phyloP scores from a whole-genome alignment of 2,797 vertebrate genomes.

The Myoxocephalus aenaeus region DNA sequence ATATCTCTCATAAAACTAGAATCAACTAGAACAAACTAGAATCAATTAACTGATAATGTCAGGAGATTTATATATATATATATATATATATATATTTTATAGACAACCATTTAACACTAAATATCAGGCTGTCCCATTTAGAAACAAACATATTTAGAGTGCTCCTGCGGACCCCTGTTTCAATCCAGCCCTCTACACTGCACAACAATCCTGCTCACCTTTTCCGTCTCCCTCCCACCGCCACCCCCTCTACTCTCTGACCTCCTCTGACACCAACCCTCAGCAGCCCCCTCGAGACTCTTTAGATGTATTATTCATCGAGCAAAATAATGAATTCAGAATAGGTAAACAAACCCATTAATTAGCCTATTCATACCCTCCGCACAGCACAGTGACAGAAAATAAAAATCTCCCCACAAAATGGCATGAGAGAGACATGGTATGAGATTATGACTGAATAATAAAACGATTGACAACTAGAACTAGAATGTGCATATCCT shows the following conservation, averaged over 20 bases:
- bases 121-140: neutral
- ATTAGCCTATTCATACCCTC: slow-evolving; percentile 59
- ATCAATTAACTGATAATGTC: neutral
- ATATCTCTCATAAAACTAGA: neutral
- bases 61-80: too few species aligned
- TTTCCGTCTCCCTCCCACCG: neutral
- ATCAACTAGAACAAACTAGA: neutral
- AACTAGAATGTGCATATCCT: neutral
- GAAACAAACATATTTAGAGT: neutral
- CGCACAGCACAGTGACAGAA: slow-evolving; percentile 16
- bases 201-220: slow-evolving; percentile 18
- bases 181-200: neutral
- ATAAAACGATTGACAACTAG: neutral
- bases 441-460: neutral
- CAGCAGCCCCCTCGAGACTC: slow-evolving; percentile 28
- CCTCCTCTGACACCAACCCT: slow-evolving; percentile 31
- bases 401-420: slow-evolving; percentile 9
- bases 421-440: neutral
- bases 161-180: neutral
- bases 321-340: slow-evolving; percentile 55
- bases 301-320: slow-evolving; percentile 59
- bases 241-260: neutral
- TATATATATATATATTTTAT: neutral
- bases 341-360: slow-evolving; percentile 65
- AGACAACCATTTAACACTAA: neutral